Evolutionary conservation across 2,113 vertebrate species (phyloP).

Genomic region (Chloropsis cyanopogon): DNA sequence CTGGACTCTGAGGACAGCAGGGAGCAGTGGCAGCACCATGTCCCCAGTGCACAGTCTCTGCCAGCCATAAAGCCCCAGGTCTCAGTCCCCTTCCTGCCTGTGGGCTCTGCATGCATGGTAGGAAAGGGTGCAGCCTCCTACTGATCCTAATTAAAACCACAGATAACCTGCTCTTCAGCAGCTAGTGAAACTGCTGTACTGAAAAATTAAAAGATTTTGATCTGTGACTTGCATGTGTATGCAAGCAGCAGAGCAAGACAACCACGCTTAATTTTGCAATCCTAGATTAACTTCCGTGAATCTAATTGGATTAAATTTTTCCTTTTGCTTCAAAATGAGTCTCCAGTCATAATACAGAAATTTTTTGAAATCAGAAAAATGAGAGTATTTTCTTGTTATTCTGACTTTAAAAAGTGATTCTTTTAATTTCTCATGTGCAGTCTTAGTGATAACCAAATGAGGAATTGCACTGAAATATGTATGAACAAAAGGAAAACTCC

Average conservation of each 20-base stretch:
- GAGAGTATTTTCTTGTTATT: not conserved
- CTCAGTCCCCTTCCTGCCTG: not conserved
- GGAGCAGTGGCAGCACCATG: accelerated
- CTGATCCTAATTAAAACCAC: not conserved
- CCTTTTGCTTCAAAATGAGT: not conserved
- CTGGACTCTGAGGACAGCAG: not conserved
- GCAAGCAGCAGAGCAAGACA: not conserved
- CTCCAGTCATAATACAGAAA: not conserved
- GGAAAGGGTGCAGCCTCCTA: not conserved
- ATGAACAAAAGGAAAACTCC: not conserved
- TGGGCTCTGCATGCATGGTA: not conserved
- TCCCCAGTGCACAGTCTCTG: accelerated
- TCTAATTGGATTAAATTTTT: not conserved
- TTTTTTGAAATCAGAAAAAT: not conserved
- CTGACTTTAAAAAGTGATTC: not conserved
- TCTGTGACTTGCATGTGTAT: not conserved
- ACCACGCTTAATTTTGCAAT: not conserved
- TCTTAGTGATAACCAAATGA: not conserved
- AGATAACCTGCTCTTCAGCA: not conserved
- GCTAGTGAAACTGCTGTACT: not conserved
- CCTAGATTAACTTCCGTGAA: not conserved
- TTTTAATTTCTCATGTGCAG: not conserved
- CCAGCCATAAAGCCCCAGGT: accelerated
- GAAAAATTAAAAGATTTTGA: slow-evolving; percentile 16
- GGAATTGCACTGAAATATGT: not conserved